Conservation (phyloP, 2,113 vertebrate species). For the Chaetodon auriga region DNA sequence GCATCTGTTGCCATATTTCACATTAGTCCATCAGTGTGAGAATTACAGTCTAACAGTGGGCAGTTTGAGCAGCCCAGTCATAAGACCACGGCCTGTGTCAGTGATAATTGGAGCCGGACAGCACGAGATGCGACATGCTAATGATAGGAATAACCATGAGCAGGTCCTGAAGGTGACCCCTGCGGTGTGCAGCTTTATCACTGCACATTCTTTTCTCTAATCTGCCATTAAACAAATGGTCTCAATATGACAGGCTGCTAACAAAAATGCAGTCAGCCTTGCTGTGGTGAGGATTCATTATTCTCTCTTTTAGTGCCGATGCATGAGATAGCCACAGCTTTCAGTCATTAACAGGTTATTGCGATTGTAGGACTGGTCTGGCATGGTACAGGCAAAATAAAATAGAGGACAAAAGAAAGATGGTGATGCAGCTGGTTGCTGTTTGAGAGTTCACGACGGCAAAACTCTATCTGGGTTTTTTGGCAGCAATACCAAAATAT, state of each 20-base stretch:
- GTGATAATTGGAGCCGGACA: slow-evolving; percentile 62
- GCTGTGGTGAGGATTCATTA: slow-evolving; percentile 24
- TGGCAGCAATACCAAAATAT: background rate
- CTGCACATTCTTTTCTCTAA: slow-evolving; percentile 64
- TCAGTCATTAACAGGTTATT: slow-evolving; percentile 37
- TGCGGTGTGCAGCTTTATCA: slow-evolving; percentile 61
- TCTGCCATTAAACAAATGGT: slow-evolving; percentile 72
- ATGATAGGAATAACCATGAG: slow-evolving; percentile 71
- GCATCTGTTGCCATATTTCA: slow-evolving; percentile 80
- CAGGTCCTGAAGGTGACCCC: slow-evolving; percentile 79
- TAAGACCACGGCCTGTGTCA: slow-evolving; percentile 62
- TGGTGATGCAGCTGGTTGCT: too few species aligned
- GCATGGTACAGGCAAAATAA: slow-evolving; percentile 27
- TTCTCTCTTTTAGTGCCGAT: slow-evolving; percentile 38
- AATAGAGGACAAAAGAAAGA: slow-evolving; percentile 16
- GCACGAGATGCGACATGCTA: slow-evolving; percentile 59
- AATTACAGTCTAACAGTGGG: slow-evolving; percentile 63
- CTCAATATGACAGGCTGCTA: slow-evolving; percentile 49
- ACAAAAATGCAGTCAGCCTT: slow-evolving; percentile 26
- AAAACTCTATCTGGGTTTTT: background rate
- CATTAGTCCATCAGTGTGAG: slow-evolving; percentile 73
- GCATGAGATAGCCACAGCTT: slow-evolving; percentile 20
- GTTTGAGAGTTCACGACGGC: background rate
- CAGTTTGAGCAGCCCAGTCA: slow-evolving; percentile 60
- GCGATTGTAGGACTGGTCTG: background rate